Conservation (phyloP, 2,797 vertebrate species). For the Dallia pectoralis region DNA sequence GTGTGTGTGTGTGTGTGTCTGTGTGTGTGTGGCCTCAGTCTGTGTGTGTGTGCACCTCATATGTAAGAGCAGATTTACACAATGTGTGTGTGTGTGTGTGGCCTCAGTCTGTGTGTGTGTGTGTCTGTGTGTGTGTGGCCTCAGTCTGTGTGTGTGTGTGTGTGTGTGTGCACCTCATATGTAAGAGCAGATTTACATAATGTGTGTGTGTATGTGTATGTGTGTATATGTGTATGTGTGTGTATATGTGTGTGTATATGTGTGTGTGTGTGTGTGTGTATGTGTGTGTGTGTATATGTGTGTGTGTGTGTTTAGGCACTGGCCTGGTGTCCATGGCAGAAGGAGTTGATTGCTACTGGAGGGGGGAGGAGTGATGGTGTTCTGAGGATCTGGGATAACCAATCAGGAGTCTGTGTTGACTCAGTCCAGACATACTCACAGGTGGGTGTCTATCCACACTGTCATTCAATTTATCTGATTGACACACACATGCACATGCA, state of each 20-base stretch:
- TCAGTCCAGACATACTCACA: slow-evolving; percentile 73
- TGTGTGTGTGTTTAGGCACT: slow-evolving; percentile 62
- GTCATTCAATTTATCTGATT: background rate
- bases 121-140: no score
- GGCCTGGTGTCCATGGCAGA: slow-evolving; percentile 81
- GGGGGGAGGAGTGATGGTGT: slow-evolving; percentile 77
- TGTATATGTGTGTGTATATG: no score
- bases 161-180: no score
- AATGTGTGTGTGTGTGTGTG: no score
- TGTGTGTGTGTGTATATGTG: background rate
- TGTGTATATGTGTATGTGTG: no score
- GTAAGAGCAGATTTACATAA: no score
- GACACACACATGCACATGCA: background rate
- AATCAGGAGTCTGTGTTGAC: slow-evolving; percentile 61
- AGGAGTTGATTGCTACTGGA: slow-evolving; percentile 69
- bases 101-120: no score
- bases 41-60: background rate
- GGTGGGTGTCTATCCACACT: slow-evolving; percentile 56
- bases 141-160: no score
- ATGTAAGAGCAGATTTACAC: no score
- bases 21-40: background rate
- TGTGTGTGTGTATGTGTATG: background rate
- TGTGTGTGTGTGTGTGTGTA: background rate
- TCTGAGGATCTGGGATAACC: slow-evolving; percentile 75
- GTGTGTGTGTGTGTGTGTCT: no score